Evolutionary conservation across 2,113 vertebrate species (phyloP).

Genomic region (Thomomys bottae): DNA sequence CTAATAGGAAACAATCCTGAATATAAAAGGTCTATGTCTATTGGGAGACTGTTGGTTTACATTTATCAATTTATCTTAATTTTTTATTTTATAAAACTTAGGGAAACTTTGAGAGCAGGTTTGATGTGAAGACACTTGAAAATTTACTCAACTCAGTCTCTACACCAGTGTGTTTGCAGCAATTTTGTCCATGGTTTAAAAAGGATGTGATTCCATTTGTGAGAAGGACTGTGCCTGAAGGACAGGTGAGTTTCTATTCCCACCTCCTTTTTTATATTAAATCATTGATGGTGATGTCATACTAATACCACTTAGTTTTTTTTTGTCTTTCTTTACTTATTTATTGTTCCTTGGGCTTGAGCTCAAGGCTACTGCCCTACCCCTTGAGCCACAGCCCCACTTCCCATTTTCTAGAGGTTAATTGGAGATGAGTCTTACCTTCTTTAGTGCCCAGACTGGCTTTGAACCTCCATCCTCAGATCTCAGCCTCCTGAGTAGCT

Average conservation of each 20-base stretch:
- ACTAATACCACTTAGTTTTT: not conserved
- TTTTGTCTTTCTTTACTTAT: not conserved
- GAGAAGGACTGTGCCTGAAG: slow-evolving; percentile 88
- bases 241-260: slow-evolving; percentile 86
- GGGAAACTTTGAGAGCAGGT: slow-evolving; percentile 91
- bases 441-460: too few relatives aligned
- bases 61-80: slow-evolving; percentile 19
- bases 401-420: too few relatives aligned
- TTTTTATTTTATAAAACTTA: slow-evolving; percentile 77
- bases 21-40: not conserved
- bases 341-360: too few relatives aligned
- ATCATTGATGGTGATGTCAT: not conserved
- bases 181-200: slow-evolving; percentile 93
- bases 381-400: too few relatives aligned
- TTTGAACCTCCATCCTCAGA: too few relatives aligned
- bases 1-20: not conserved
- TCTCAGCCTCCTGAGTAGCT: too few relatives aligned
- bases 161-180: slow-evolving; percentile 86
- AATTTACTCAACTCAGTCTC: slow-evolving; percentile 89
- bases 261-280: not conserved
- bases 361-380: too few relatives aligned
- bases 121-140: slow-evolving; percentile 89
- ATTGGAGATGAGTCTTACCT: too few relatives aligned
- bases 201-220: slow-evolving; percentile 93
- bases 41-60: not conserved